phyloP scores from a whole-genome alignment of 2,797 vertebrate species.

The Hozukius guyotensis region DNA sequence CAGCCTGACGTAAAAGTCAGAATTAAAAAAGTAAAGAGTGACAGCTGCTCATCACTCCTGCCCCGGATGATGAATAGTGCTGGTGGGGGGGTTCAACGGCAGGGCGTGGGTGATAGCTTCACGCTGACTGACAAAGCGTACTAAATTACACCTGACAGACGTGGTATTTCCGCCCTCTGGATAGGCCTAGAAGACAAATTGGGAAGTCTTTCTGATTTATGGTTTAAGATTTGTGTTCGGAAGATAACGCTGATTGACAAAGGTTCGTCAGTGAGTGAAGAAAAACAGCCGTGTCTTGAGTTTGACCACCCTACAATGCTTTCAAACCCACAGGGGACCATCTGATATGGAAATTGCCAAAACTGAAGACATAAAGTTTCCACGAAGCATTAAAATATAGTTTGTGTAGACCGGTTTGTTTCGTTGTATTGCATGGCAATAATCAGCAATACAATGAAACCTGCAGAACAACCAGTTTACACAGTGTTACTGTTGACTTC shows the following conservation, averaged over 20 bases:
- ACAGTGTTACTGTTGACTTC: background rate
- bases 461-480: background rate
- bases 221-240: background rate
- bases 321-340: background rate
- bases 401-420: background rate
- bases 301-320: background rate
- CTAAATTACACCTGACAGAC: conserved; percentile 55
- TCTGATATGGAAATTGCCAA: background rate
- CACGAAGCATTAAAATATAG: background rate
- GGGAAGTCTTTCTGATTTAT: conserved; percentile 45
- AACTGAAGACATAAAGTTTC: background rate
- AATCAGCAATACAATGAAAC: too few relatives aligned
- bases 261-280: background rate
- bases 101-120: background rate
- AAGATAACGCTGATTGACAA: conserved; percentile 17
- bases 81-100: conserved; percentile 31
- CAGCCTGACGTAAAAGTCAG: background rate
- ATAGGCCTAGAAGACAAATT: conserved; percentile 56
- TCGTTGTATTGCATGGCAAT: too few relatives aligned
- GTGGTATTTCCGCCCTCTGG: conserved; percentile 53
- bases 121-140: conserved; percentile 21
- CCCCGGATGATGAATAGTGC: background rate
- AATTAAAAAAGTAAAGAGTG: background rate
- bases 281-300: background rate
- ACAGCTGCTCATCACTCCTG: conserved; percentile 5